Conservation (phyloP, 2,113 vertebrate genomes). For the Isurus oxyrinchus region DNA sequence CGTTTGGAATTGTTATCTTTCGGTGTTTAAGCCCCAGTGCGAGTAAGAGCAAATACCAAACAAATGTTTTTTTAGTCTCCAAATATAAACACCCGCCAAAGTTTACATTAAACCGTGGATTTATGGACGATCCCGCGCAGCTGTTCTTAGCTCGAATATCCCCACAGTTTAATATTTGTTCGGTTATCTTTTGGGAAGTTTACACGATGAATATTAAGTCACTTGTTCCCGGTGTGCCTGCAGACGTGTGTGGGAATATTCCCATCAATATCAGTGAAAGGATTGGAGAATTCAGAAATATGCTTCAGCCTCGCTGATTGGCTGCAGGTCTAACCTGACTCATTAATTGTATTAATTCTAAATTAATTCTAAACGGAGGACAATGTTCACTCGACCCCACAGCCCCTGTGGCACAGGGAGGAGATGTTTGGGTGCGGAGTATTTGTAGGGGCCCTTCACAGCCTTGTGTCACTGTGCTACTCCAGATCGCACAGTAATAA, state of each 20-base stretch:
- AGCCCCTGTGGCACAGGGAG: too few species aligned
- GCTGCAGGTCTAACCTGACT: not conserved
- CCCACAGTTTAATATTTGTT: not conserved
- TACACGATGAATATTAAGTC: too few species aligned
- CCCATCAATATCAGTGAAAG: not conserved
- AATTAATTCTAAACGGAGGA: too few species aligned
- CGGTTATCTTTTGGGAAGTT: not conserved
- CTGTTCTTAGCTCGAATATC: not conserved
- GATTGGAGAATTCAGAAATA: not conserved
- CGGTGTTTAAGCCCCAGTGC: not conserved
- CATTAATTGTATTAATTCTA: not conserved
- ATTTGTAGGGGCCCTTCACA: not conserved
- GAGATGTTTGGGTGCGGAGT: not conserved
- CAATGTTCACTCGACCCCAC: not conserved
- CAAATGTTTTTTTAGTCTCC: not conserved
- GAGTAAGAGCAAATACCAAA: too few species aligned
- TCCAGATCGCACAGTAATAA: conserved; percentile 2
- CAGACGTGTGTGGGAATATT: too few species aligned
- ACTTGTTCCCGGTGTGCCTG: not conserved
- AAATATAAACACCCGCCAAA: not conserved
- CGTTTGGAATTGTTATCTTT: not conserved
- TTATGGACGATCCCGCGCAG: not conserved
- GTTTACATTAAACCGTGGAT: not conserved
- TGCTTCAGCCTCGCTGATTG: not conserved
- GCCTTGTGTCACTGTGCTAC: not conserved